Base-by-base conservation (phyloP, 2,113 vertebrate species). In the Brienomyrus longianalis region DNA sequence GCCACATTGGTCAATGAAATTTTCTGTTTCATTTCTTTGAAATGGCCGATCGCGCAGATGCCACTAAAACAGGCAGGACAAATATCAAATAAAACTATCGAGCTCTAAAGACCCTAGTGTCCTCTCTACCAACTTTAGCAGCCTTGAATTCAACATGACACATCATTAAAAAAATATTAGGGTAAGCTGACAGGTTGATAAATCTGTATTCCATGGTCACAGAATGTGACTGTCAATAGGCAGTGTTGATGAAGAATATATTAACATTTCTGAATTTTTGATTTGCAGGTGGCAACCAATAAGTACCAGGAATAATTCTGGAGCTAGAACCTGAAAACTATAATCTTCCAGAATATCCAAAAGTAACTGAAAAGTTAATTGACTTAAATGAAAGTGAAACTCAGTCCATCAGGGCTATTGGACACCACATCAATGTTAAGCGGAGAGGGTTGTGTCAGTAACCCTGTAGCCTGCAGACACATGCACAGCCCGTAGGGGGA, bases 1-100 rank as follows among this genome's bases (percentile, higher is more conserved):
- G 96, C 97, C 97, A 98, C 95, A 96, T 98, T 98, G 98, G 98
- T 97, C 96, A 95, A 95, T 96, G 94, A 92, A 94, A 91, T 94
- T 92, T 91, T 93, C 43, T 91, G 94, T 94, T 90, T 96, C 96
- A 98, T 99, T 99, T 99, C 96, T 97, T 93, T 97, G 98, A 98
- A 99, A 99, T 96, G 92, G 96, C 92, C 93, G 89, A 90, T 96
- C 92, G 94, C 93, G 92, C 91, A 95, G 47, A 95, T 94, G 95
- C 96, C 96, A 94, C 94, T 96, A 91, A 94, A 95, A 92, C 21
- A 96, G 97, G 97, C 96, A 94, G 94, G 92, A 48, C 95, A 84
- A 93, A 93, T 93, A 93, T 95, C 95, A 96, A 94, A 96, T 96
- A 97, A 97, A 97, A 97, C 96, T 43, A 92, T 7, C 47, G 43